phyloP scores from a whole-genome alignment of 2,113 vertebrate species.

The Sitta europaea region DNA sequence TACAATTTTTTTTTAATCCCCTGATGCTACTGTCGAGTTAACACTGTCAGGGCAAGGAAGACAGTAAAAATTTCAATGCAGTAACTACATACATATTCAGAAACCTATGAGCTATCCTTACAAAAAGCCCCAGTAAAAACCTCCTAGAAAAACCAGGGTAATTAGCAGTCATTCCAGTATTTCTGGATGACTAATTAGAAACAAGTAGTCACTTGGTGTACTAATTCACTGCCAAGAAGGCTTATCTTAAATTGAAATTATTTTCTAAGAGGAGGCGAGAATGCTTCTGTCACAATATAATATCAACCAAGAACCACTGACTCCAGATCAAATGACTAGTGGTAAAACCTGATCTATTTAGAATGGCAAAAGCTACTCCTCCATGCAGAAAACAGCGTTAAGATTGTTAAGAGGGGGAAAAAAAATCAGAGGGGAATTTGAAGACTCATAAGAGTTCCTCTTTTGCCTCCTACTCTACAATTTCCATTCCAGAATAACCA shows the following conservation, averaged over 20 bases:
- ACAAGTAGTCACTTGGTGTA: background rate
- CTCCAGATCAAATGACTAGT: background rate
- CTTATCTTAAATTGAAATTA: background rate
- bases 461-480: background rate
- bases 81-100: background rate
- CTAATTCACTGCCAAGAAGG: background rate
- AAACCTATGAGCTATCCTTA: background rate
- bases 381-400: background rate
- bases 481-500: background rate
- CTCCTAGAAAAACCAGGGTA: background rate
- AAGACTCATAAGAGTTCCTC: background rate
- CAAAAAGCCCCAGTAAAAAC: background rate
- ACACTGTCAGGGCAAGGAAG: background rate
- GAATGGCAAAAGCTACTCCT: background rate
- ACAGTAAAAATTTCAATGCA: background rate
- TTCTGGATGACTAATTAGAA: background rate
- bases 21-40: background rate
- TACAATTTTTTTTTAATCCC: background rate
- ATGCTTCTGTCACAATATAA: background rate
- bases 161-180: background rate
- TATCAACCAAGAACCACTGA: background rate
- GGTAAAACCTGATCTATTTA: background rate
- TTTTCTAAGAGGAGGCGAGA: background rate
- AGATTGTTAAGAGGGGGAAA: background rate
- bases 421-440: background rate